Evolutionary conservation across 1,140 invertebrate genomes (phyloP).

Genomic region (Drosophila kepulauana): DNA sequence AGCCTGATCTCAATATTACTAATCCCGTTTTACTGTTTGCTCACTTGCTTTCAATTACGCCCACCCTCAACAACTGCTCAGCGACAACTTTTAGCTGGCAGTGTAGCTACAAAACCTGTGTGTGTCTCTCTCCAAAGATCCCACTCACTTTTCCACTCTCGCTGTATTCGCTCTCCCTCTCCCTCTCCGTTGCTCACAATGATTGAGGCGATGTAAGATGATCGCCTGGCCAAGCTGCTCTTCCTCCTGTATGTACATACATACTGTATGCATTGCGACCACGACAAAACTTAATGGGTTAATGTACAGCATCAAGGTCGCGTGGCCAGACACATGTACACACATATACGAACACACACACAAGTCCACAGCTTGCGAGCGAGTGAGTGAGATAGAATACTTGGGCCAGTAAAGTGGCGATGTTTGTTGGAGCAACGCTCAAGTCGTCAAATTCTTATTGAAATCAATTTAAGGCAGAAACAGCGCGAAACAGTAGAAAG

Average conservation of each 20-base stretch:
- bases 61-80: neutral
- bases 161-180: neutral
- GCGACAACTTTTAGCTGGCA: slow-evolving; percentile 37
- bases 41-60: slow-evolving; percentile 7
- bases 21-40: neutral
- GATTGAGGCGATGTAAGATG: slow-evolving; percentile 36
- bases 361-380: slow-evolving; percentile 4
- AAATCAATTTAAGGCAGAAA: slow-evolving; percentile 76
- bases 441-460: slow-evolving; percentile 74
- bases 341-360: slow-evolving; percentile 33
- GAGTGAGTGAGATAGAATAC: slow-evolving; percentile 2
- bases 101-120: slow-evolving; percentile 35
- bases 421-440: slow-evolving; percentile 35
- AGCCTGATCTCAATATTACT: neutral
- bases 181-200: neutral
- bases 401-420: slow-evolving; percentile 42
- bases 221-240: slow-evolving; percentile 52
- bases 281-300: slow-evolving; percentile 75
- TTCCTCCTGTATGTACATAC: neutral
- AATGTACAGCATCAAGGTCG: slow-evolving; percentile 82
- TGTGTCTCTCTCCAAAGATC: neutral
- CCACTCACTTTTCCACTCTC: slow-evolving; percentile 2
- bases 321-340: slow-evolving; percentile 57
- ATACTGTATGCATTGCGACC: slow-evolving; percentile 34
- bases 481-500: slow-evolving; percentile 51